A percentile compares a stretch with the other conserved stretches of the same genome.
These are phyloP conservation scores for Philereme transversata DNA, from an alignment of 2,888 invertebrate species.

Conservation along the genomic window DNA sequence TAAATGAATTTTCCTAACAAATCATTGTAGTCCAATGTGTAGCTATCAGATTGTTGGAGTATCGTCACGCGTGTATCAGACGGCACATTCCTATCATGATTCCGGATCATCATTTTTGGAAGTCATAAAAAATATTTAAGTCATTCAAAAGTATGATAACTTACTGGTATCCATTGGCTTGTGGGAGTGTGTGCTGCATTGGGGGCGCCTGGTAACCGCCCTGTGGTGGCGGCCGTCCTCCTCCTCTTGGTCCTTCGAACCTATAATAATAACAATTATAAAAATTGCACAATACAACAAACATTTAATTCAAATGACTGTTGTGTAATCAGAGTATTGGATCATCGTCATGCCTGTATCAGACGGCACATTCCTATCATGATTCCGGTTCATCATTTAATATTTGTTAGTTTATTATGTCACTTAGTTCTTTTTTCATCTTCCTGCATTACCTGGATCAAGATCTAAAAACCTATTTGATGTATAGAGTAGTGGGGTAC, in stretches of 20 bases:
- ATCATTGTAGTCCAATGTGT: not conserved
- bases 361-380: conserved; percentile 84
- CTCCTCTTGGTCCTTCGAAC: conserved; percentile 69
- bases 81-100: conserved; percentile 83
- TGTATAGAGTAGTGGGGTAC: too few species aligned
- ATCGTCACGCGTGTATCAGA: conserved; percentile 80
- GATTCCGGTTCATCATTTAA: conserved; percentile 72
- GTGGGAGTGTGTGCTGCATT: conserved; percentile 58
- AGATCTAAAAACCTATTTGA: too few species aligned
- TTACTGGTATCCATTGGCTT: conserved; percentile 72
- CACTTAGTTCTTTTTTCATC: not conserved
- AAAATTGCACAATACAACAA: not conserved
- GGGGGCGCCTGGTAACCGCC: conserved; percentile 61
- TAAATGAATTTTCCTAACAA: not conserved
- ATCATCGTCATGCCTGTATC: conserved; percentile 77
- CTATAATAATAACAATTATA: conserved; percentile 39
- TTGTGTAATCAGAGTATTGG: conserved; percentile 52
- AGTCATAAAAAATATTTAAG: not conserved
- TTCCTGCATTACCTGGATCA: too few species aligned
- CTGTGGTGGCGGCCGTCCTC: conserved; percentile 55
- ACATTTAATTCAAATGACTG: not conserved
- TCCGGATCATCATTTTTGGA: conserved; percentile 69
- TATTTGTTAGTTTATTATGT: conserved; percentile 2
- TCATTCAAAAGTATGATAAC: conserved; percentile 34
- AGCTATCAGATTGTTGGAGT: conserved; percentile 55